These are phyloP conservation scores for Teinopalpus imperialis DNA, from an alignment of 2,888 invertebrate genomes.

Conservation along the genomic window DNA sequence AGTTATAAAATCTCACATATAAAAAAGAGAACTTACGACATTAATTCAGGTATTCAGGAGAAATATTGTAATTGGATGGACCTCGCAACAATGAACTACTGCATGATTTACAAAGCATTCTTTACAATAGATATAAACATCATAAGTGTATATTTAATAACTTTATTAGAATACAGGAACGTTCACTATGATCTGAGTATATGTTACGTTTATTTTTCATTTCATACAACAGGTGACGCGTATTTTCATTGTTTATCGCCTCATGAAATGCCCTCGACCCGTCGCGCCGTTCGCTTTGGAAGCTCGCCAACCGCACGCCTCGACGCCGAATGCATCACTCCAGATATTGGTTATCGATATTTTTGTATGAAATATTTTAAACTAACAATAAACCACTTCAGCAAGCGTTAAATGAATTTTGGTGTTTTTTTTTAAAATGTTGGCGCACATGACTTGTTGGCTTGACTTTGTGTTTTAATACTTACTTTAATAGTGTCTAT, in stretches of 20 bases:
- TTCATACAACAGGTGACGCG: slow-evolving; percentile 29
- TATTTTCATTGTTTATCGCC: slow-evolving; percentile 34
- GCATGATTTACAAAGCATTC: too few relatives aligned
- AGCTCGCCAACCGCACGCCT: slow-evolving; percentile 32
- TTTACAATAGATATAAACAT: too few relatives aligned
- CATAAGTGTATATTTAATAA: too few relatives aligned
- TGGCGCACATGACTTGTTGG: neutral
- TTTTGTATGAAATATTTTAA: slow-evolving; percentile 20
- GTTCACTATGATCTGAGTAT: too few relatives aligned
- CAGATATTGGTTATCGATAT: slow-evolving; percentile 27
- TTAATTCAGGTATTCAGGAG: too few relatives aligned
- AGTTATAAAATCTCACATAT: too few relatives aligned
- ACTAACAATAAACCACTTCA: slow-evolving; percentile 20
- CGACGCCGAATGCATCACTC: slow-evolving; percentile 28
- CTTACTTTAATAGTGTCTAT: too few relatives aligned
- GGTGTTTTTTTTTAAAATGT: slow-evolving; percentile 3
- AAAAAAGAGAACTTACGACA: too few relatives aligned
- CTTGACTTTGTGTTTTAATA: too few relatives aligned
- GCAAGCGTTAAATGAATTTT: slow-evolving; percentile 1
- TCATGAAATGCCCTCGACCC: slow-evolving; percentile 38
- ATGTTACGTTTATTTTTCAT: slow-evolving; percentile 10
- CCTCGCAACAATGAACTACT: too few relatives aligned
- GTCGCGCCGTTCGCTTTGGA: slow-evolving; percentile 36
- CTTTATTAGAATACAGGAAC: too few relatives aligned
- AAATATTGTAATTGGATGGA: too few relatives aligned